A percentile compares a stretch with the other conserved stretches of the same genome.
phyloP scores from a whole-genome alignment of 2,113 vertebrate species.

The Manacus vitellinus region DNA sequence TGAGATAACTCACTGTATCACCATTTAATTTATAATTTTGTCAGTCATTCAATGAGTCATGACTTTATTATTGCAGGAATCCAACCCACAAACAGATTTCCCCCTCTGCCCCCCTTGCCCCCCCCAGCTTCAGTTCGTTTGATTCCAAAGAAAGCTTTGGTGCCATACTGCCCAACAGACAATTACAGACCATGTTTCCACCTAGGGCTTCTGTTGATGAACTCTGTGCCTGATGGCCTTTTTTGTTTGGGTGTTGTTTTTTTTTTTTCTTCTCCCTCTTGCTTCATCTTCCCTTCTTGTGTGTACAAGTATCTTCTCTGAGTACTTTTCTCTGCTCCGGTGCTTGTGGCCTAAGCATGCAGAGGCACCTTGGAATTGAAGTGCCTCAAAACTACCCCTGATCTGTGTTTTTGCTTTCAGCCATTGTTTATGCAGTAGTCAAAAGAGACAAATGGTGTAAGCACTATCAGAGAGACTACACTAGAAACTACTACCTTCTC shows the following conservation, averaged over 20 bases:
- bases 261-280: fast-evolving
- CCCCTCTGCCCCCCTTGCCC: not conserved
- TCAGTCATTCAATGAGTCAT: slow-evolving; percentile 43
- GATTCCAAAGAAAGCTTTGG: slow-evolving; percentile 4
- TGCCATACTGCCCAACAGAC: not conserved
- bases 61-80: slow-evolving; percentile 27
- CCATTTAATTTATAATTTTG: slow-evolving; percentile 56
- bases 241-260: not conserved
- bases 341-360: not conserved
- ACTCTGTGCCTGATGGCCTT: not conserved
- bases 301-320: not conserved
- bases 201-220: not conserved
- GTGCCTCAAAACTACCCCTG: not conserved
- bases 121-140: not conserved
- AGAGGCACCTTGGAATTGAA: not conserved
- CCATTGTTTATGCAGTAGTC: not conserved
- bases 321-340: not conserved
- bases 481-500: slow-evolving; percentile 10
- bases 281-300: not conserved
- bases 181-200: not conserved
- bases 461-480: not conserved
- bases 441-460: not conserved
- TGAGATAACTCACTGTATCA: slow-evolving; percentile 37
- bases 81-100: slow-evolving; percentile 36
- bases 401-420: not conserved